Evolutionary conservation across 2,113 vertebrate genomes (phyloP), one percentile per base, ranked within the genome.

Genomic region (Alligator mississippiensis): DNA sequence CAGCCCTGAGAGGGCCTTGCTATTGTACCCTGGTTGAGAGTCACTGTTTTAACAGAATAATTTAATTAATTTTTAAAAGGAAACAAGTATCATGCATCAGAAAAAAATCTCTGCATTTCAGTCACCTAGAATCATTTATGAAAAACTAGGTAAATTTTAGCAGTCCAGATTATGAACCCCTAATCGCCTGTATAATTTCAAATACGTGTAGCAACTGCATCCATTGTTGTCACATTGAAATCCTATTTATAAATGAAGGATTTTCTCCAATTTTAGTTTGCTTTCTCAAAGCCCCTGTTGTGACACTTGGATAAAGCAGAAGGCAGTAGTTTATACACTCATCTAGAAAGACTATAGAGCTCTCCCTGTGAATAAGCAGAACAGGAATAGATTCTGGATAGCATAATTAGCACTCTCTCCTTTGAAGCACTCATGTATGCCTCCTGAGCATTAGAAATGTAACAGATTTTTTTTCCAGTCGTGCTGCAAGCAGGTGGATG

Each of bases 211-310:
- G 17, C 58, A 90, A 82, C 11, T 47, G 79, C 87, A 85, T 18
- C 84, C 74, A 38, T 21, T 16, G 38, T 68, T 30, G n/a, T 30
- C 19, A 68, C 17, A 68, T 19, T 30, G 9, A 68, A 68, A 19
- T 68, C 18, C 66, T 13, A 66, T 28, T 47, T 8, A 14, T 22
- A 62, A 84, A 83, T 81, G 18, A 34, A 75, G 64, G 22, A 0
- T 9, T 21, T 77, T 0, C 10, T 5, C 60, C 1, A n/a, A n/a
- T 38, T 55, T 34, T 9, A 63, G 17, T 5, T 22, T 9, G 2
- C 57, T 30, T 54, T 9, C n/a, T 38, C 34, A 28, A 24, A 14
- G 25, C 63, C 30, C 30, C 64, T 30, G 57, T 54, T 60, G 15
- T 21, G 58, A 28, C 57, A 80, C 19, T 9, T 1, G 11, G 21